These are phyloP conservation scores for Ictalurus furcatus DNA, from an alignment of 2,113 vertebrate species.

Conservation along the genomic window DNA sequence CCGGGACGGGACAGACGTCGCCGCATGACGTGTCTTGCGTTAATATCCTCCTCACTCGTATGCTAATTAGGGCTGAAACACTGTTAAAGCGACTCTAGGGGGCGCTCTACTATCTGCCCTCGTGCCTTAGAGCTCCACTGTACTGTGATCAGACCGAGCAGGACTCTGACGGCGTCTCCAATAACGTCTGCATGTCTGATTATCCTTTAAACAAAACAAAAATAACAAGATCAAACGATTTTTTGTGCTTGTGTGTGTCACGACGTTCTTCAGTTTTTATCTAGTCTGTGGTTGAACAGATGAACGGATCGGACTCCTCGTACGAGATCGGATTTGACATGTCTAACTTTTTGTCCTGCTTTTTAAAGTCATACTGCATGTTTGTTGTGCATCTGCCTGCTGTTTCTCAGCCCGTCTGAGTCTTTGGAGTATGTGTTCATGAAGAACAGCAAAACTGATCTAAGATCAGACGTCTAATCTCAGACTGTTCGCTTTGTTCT, in stretches of 20 bases:
- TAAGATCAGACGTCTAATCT: background rate
- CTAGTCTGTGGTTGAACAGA: background rate
- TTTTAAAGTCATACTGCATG: background rate
- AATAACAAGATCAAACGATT: background rate
- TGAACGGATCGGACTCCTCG: background rate
- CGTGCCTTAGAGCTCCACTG: conserved; percentile 38
- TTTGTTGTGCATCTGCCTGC: background rate
- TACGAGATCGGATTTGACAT: background rate
- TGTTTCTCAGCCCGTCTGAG: background rate
- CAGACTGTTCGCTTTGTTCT: background rate
- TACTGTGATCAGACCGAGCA: conserved; percentile 43
- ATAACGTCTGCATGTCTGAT: background rate
- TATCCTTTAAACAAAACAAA: background rate
- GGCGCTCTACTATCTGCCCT: background rate
- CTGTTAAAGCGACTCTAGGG: conserved; percentile 32
- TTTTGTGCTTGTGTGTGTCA: background rate
- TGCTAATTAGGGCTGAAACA: conserved; percentile 41
- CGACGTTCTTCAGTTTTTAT: background rate
- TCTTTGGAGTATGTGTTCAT: background rate
- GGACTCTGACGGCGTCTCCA: conserved; percentile 32
- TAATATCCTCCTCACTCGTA: background rate
- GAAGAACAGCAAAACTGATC: background rate
- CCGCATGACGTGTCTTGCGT: conserved; percentile 42
- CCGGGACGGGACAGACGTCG: background rate
- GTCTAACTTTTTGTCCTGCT: background rate